Conservation (phyloP, 2,888 invertebrate species). For the Molanna angustata region DNA sequence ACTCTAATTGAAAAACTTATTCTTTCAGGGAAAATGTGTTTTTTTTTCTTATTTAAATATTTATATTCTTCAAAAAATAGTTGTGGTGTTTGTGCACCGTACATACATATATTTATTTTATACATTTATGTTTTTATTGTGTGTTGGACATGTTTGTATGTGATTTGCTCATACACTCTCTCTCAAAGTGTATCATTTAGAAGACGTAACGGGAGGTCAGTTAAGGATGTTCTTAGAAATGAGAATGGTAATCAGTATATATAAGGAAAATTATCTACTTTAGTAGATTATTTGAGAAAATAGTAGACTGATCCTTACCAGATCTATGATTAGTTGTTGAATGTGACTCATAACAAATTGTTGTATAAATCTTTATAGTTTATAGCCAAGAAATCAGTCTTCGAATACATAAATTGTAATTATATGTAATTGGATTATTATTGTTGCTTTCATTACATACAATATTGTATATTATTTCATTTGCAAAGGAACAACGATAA, state of each 20-base stretch:
- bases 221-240: too few species aligned
- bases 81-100: constrained; percentile 6
- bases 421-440: too few species aligned
- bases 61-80: too few species aligned
- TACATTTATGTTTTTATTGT: constrained; percentile 3
- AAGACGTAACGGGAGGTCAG: too few species aligned
- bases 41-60: too few species aligned
- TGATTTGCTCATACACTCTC: not conserved
- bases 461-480: too few species aligned
- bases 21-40: too few species aligned
- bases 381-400: constrained; percentile 21
- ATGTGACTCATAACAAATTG: constrained; percentile 20
- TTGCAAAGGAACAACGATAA: too few species aligned
- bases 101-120: constrained; percentile 7
- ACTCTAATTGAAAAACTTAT: too few species aligned
- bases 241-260: too few species aligned
- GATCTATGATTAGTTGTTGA: constrained; percentile 19
- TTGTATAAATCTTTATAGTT: constrained; percentile 30
- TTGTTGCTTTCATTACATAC: too few species aligned
- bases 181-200: not conserved
- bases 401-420: constrained; percentile 1
- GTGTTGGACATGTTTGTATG: not conserved
- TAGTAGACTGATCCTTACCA: constrained; percentile 30
- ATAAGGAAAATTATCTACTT: constrained; percentile 18
- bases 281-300: constrained; percentile 28